Percentiles rank a stretch among this genome's conserved stretches.
phyloP scores from a whole-genome alignment of 1,140 invertebrate species.

The Drosophila melanica region DNA sequence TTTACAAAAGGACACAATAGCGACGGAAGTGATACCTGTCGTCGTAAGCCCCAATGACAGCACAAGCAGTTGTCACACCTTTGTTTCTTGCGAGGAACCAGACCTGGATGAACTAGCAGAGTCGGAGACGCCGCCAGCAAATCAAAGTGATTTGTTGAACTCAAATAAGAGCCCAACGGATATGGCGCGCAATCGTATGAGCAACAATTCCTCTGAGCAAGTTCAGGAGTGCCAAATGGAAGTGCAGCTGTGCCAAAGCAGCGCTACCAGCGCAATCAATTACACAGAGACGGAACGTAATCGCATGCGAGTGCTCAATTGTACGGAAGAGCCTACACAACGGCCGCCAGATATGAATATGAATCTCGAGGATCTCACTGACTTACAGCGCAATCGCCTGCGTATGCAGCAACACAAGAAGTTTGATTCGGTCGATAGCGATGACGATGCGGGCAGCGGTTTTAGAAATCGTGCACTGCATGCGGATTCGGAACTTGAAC shows the following conservation, averaged over 20 bases:
- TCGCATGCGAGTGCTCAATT: slow-evolving; percentile 75
- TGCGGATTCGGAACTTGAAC: slow-evolving; percentile 31
- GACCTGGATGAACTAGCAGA: neutral
- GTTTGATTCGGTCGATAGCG: slow-evolving; percentile 55
- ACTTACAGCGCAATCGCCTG: slow-evolving; percentile 72
- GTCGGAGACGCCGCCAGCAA: neutral
- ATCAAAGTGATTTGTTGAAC: slow-evolving; percentile 16
- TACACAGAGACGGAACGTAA: slow-evolving; percentile 81
- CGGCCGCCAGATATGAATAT: slow-evolving; percentile 62
- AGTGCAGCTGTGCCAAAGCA: slow-evolving; percentile 30
- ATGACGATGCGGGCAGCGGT: slow-evolving; percentile 26
- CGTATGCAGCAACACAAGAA: slow-evolving; percentile 68
- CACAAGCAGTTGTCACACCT: slow-evolving; percentile 48
- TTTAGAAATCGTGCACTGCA: slow-evolving; percentile 11
- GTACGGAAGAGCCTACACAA: slow-evolving; percentile 18
- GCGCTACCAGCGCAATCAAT: neutral
- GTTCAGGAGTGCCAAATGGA: slow-evolving; percentile 45
- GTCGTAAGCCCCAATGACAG: slow-evolving; percentile 47
- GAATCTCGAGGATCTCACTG: slow-evolving; percentile 59
- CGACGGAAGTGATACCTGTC: neutral
- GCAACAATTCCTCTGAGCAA: slow-evolving; percentile 54
- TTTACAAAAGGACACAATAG: neutral
- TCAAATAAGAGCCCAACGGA: slow-evolving; percentile 35
- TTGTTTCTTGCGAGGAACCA: slow-evolving; percentile 52
- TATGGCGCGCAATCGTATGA: slow-evolving; percentile 47